Evolutionary conservation across 2,113 vertebrate genomes (phyloP).

Genomic region (Microcebus ravelobensis): DNA sequence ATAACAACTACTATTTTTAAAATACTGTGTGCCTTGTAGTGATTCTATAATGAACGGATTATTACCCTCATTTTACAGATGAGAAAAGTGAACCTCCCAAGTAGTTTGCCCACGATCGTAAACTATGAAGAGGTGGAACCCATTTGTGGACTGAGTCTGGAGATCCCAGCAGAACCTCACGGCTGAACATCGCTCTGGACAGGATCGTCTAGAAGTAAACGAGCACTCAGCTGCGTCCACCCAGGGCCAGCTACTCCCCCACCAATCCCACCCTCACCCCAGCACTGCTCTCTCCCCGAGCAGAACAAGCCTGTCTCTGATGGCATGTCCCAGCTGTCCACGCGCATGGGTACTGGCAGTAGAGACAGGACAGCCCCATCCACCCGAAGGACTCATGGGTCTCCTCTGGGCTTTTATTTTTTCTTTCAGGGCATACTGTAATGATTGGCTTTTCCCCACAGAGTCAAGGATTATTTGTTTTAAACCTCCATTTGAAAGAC

Average conservation of each 20-base stretch:
- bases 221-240: not conserved
- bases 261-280: rapidly evolving
- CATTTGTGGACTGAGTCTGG: not conserved
- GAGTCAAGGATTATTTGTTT: not conserved
- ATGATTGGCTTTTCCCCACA: not conserved
- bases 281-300: not conserved
- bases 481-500: not conserved
- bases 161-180: not conserved
- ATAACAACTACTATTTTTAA: not conserved
- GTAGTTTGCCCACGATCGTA: not conserved
- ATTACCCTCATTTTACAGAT: not conserved
- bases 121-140: too few relatives aligned
- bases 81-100: not conserved
- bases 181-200: not conserved
- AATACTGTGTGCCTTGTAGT: not conserved
- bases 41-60: not conserved
- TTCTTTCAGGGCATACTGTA: not conserved
- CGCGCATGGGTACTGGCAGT: rapidly evolving
- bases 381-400: too few relatives aligned
- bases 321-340: not conserved
- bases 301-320: not conserved
- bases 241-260: too few relatives aligned
- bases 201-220: not conserved
- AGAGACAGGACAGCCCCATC: not conserved
- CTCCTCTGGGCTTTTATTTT: not conserved